These are phyloP conservation scores for Ariolimax columbianus DNA, from an alignment of 2,888 invertebrate species.

Conservation along the genomic window DNA sequence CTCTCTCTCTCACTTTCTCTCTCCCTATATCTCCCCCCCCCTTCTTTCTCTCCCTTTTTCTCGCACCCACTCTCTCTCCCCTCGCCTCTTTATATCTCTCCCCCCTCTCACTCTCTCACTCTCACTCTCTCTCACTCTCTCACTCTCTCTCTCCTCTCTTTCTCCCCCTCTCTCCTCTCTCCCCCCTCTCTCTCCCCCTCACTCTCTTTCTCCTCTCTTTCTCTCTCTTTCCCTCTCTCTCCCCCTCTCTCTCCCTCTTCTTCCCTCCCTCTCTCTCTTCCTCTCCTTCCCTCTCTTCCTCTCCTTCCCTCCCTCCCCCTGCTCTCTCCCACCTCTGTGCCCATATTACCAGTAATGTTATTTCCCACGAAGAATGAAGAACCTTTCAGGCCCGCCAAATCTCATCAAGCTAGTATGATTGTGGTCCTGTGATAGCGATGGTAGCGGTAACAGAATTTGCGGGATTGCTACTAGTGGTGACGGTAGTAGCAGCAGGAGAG, in stretches of 20 bases:
- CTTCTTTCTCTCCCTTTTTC: background rate
- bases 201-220: background rate
- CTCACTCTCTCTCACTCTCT: background rate
- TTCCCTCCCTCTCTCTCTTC: background rate
- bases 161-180: background rate
- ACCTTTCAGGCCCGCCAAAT: too few relatives aligned
- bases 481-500: too few relatives aligned
- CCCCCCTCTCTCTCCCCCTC: background rate
- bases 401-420: too few relatives aligned
- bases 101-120: background rate
- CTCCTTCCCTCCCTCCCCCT: background rate
- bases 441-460: too few relatives aligned
- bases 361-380: too few relatives aligned
- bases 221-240: background rate
- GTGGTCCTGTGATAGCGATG: too few relatives aligned
- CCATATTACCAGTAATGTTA: too few relatives aligned
- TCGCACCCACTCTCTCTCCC: too few relatives aligned
- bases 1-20: too few relatives aligned
- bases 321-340: background rate
- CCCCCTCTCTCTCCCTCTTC: background rate
- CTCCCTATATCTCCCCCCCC: too few relatives aligned
- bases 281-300: background rate
- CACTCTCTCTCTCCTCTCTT: background rate
- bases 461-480: too few relatives aligned
- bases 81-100: too few relatives aligned